Percentiles rank a stretch among this genome's conserved stretches.
Evolutionary conservation across 2,797 vertebrate genomes (phyloP).

Genomic region (Bradypus variegatus): DNA sequence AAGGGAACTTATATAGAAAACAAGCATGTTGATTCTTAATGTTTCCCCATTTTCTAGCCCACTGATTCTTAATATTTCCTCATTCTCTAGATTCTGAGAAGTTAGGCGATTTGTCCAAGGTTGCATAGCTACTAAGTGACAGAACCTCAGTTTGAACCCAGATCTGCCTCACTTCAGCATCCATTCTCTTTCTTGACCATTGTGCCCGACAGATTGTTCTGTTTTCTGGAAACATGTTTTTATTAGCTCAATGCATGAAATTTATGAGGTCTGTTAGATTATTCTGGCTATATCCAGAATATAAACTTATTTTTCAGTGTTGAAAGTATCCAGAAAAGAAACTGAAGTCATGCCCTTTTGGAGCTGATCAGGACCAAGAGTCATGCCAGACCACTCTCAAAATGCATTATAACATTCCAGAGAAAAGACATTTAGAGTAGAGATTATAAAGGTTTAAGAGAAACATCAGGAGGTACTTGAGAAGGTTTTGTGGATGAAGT

Average conservation of each 20-base stretch:
- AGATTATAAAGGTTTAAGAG: not conserved
- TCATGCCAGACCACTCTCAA: not conserved
- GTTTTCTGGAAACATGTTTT: not conserved
- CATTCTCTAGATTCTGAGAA: not conserved
- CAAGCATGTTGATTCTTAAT: not conserved
- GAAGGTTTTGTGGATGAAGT: not conserved
- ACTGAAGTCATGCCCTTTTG: not conserved
- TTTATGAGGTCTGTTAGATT: not conserved
- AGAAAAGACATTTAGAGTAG: not conserved
- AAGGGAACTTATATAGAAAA: not conserved
- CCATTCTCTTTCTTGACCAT: not conserved
- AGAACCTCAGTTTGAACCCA: not conserved
- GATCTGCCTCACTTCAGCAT: not conserved
- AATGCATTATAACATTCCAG: not conserved
- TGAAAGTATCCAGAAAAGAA: conserved; percentile 3
- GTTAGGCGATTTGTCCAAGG: not conserved
- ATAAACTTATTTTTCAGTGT: not conserved
- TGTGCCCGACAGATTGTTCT: not conserved
- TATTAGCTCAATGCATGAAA: not conserved
- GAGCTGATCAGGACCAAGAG: not conserved
- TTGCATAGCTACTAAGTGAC: not conserved
- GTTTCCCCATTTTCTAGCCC: not conserved
- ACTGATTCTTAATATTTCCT: not conserved
- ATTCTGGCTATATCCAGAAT: not conserved
- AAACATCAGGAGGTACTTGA: not conserved